Evolutionary conservation across 2,797 vertebrate species (phyloP).

Genomic region (Gastrophryne carolinensis): DNA sequence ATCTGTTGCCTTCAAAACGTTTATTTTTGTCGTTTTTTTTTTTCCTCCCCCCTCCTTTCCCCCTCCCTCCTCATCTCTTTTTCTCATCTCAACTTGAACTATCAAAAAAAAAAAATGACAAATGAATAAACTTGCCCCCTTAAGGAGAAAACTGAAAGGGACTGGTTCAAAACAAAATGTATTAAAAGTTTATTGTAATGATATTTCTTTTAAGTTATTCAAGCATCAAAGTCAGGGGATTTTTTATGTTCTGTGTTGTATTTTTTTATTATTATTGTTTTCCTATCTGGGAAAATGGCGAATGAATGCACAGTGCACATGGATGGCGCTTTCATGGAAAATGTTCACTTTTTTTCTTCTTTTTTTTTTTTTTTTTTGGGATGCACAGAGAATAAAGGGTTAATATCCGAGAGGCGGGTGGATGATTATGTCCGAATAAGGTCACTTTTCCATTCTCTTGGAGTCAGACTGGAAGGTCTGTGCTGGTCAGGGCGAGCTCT

Average conservation of each 20-base stretch:
- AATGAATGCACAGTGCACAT: slow-evolving; percentile 48
- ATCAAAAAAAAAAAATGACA: slow-evolving; percentile 31
- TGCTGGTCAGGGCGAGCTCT: neutral
- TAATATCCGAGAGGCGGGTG: neutral
- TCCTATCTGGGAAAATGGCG: slow-evolving; percentile 26
- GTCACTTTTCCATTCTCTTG: neutral
- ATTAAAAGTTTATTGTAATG: slow-evolving; percentile 50
- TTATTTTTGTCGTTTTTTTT: neutral
- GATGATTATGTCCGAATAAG: neutral
- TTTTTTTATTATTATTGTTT: slow-evolving; percentile 44
- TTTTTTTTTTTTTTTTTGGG: neutral
- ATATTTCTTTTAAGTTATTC: slow-evolving; percentile 58
- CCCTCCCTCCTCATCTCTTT: slow-evolving; percentile 1
- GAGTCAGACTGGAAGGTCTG: slow-evolving; percentile 9
- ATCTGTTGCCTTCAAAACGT: slow-evolving; percentile 50
- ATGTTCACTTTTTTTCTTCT: slow-evolving; percentile 15
- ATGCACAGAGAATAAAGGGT: neutral
- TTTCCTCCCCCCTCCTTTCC: neutral
- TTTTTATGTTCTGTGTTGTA: slow-evolving; percentile 24
- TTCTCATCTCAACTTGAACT: slow-evolving; percentile 47
- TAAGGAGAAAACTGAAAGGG: slow-evolving; percentile 27
- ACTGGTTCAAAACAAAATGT: slow-evolving; percentile 36
- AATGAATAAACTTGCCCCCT: slow-evolving; percentile 5
- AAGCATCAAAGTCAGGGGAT: slow-evolving; percentile 35
- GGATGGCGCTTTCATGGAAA: neutral